Percentiles rank a stretch among this genome's conserved stretches.
Evolutionary conservation across 1,140 invertebrate species (phyloP).

Genomic region (Asbolus verrucosus): DNA sequence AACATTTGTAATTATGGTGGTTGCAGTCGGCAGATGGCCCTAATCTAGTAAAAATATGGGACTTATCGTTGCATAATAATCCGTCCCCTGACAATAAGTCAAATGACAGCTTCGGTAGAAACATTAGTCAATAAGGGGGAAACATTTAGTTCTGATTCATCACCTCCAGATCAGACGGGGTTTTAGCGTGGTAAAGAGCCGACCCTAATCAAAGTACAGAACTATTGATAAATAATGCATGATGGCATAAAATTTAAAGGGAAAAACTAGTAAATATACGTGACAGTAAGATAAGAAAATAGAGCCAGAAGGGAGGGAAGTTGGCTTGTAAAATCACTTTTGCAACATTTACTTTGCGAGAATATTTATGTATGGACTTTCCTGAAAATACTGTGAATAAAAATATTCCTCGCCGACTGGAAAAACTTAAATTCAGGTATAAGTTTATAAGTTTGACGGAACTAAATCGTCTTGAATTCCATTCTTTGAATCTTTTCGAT

Average conservation of each 20-base stretch:
- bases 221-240: constrained; percentile 44
- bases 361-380: constrained; percentile 38
- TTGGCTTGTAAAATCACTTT: constrained; percentile 33
- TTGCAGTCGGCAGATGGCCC: constrained; percentile 16
- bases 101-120: constrained; percentile 40
- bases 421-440: constrained; percentile 54
- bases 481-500: constrained; percentile 57
- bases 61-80: constrained; percentile 39
- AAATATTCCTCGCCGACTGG: constrained; percentile 23
- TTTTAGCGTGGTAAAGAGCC: constrained; percentile 25
- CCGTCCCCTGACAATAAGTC: constrained; percentile 37
- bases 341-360: constrained; percentile 24
- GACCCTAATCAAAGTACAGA: constrained; percentile 30
- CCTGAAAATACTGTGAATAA: constrained; percentile 24
- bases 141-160: constrained; percentile 46
- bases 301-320: constrained; percentile 16
- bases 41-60: constrained; percentile 34
- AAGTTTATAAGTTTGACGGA: constrained; percentile 53
- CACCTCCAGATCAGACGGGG: constrained; percentile 36
- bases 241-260: constrained; percentile 37
- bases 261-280: constrained; percentile 22
- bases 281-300: constrained; percentile 22
- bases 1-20: constrained; percentile 17
- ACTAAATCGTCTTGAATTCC: constrained; percentile 55
- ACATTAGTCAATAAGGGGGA: constrained; percentile 45